These are phyloP conservation scores for Rhea pennata DNA, from an alignment of 2,113 vertebrate species.

Conservation along the genomic window DNA sequence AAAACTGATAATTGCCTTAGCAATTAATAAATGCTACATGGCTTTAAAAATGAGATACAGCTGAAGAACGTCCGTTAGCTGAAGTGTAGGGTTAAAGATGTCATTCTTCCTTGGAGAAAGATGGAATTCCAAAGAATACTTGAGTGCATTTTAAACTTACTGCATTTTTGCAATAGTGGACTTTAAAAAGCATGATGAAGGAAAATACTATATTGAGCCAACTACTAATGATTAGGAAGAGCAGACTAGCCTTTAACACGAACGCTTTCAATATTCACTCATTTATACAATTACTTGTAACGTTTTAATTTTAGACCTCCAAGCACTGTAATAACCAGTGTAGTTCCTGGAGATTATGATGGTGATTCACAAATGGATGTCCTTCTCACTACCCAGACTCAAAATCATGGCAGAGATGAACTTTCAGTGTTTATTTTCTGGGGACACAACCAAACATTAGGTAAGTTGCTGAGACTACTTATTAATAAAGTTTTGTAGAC, in stretches of 20 bases:
- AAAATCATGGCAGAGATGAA: slow-evolving; percentile 11
- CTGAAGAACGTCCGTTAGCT: background rate
- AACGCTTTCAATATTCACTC: background rate
- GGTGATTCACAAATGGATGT: slow-evolving; percentile 99
- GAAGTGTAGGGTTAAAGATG: background rate
- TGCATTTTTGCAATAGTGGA: background rate
- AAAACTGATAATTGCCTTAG: background rate
- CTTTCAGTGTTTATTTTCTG: slow-evolving; percentile 86
- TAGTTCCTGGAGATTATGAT: slow-evolving; percentile 97
- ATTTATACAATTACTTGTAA: background rate
- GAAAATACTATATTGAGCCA: background rate
- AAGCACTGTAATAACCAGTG: slow-evolving; percentile 83
- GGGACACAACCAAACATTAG: slow-evolving; percentile 94
- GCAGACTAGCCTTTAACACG: background rate
- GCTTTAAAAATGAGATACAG: background rate
- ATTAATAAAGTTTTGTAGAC: background rate
- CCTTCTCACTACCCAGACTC: slow-evolving; percentile 82
- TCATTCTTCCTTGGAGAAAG: background rate
- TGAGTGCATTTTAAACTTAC: background rate
- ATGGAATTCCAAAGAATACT: background rate
- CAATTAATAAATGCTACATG: background rate
- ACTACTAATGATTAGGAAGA: background rate
- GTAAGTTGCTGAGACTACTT: slow-evolving; percentile 73
- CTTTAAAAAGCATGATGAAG: background rate
- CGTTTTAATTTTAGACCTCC: slow-evolving; percentile 66